These are phyloP conservation scores for Rattus norvegicus DNA, from an alignment of 2,113 vertebrate genomes.

Conservation along the genomic window DNA sequence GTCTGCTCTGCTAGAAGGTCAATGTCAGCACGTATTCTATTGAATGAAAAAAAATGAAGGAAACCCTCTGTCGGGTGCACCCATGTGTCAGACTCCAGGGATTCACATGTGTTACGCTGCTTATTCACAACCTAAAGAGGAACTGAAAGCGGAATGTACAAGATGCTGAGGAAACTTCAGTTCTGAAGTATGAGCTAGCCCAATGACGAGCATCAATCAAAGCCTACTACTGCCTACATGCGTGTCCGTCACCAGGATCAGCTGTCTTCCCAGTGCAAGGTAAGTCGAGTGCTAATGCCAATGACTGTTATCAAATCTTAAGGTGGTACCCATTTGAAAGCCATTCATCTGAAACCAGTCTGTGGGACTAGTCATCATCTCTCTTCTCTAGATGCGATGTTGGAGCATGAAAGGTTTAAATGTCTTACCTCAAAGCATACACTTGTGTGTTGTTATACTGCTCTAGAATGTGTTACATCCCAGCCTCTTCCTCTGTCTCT, in stretches of 20 bases:
- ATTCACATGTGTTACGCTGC: background rate
- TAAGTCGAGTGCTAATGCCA: background rate
- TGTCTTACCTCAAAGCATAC: background rate
- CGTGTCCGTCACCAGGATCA: background rate
- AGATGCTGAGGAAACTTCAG: slow-evolving; percentile 3
- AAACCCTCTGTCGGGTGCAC: background rate
- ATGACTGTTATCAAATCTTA: background rate
- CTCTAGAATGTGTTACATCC: background rate
- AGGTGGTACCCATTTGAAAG: background rate
- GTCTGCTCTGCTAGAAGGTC: background rate
- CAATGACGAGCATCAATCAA: background rate
- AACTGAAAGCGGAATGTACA: background rate
- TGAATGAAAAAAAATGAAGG: background rate
- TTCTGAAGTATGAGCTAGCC: slow-evolving; percentile 4
- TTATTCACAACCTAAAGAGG: background rate
- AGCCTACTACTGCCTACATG: background rate
- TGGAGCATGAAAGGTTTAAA: background rate
- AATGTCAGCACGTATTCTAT: background rate
- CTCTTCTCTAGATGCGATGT: background rate
- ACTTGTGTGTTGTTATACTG: background rate
- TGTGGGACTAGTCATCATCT: background rate
- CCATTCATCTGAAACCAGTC: background rate
- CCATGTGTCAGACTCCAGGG: background rate
- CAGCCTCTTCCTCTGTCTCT: background rate
- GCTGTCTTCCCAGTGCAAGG: background rate